Conservation (phyloP, 2,888 invertebrate genomes). For the Pterostichus niger region DNA sequence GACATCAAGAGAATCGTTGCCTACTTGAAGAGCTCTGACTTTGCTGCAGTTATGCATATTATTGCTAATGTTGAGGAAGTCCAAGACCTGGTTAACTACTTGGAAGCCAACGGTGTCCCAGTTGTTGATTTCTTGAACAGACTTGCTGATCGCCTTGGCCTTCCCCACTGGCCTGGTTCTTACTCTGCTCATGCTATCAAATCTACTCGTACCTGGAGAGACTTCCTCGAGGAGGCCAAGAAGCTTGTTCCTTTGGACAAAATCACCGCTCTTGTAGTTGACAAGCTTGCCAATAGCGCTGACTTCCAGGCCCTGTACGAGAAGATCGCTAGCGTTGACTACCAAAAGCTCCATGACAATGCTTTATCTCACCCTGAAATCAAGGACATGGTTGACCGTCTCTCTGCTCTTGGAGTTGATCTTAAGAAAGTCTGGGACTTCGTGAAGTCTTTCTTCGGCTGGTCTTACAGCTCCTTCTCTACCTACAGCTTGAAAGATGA, state of each 20-base stretch:
- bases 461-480: conserved; percentile 68
- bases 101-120: conserved; percentile 45
- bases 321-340: no score
- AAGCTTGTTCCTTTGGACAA: conserved; percentile 52
- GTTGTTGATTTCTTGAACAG: conserved; percentile 48
- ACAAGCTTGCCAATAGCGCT: conserved; percentile 43
- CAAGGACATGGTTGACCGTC: no score
- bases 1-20: conserved; percentile 70
- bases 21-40: conserved; percentile 71
- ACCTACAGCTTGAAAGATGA: conserved; percentile 1
- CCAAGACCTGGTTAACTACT: conserved; percentile 67
- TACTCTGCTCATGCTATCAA: conserved; percentile 5
- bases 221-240: conserved; percentile 67
- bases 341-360: no score
- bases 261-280: conserved; percentile 37
- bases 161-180: conserved; percentile 68
- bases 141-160: conserved; percentile 66
- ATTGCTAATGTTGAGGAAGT: conserved; percentile 67
- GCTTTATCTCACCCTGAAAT: no score
- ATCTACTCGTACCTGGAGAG: conserved; percentile 66
- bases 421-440: no score
- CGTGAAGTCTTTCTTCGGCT: conserved; percentile 68
- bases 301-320: no score
- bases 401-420: no score
- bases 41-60: conserved; percentile 69